These are phyloP conservation scores for Tachysurus vachellii DNA, from an alignment of 2,113 vertebrate genomes.

Conservation along the genomic window DNA sequence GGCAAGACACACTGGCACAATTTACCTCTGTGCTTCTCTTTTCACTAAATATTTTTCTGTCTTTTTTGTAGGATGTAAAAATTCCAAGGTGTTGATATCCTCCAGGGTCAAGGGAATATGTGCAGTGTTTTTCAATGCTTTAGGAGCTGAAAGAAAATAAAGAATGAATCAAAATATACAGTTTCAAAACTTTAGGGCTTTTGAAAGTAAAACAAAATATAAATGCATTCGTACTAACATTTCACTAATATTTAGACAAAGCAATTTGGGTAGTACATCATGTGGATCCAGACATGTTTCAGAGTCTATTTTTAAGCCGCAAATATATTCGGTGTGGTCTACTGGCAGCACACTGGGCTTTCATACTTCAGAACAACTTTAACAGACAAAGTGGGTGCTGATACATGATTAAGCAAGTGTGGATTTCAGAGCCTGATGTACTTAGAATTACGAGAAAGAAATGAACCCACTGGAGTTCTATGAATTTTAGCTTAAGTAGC, in stretches of 20 bases:
- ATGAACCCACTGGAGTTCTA: background rate
- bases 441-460: background rate
- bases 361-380: conserved; percentile 14
- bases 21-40: conserved; percentile 72
- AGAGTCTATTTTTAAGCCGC: conserved; percentile 13
- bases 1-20: conserved; percentile 66
- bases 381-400: conserved; percentile 13
- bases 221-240: conserved; percentile 17
- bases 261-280: conserved; percentile 10
- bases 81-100: conserved; percentile 58
- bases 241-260: conserved; percentile 23
- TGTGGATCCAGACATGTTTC: conserved; percentile 15
- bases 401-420: conserved; percentile 28
- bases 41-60: conserved; percentile 63
- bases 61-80: conserved; percentile 49
- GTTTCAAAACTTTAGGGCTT: conserved; percentile 23
- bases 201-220: conserved; percentile 26
- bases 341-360: conserved; percentile 7
- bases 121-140: conserved; percentile 4
- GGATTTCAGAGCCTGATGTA: conserved; percentile 3
- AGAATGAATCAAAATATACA: conserved; percentile 22
- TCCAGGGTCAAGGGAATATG: conserved; percentile 57
- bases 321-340: conserved; percentile 27
- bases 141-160: conserved; percentile 21
- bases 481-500: background rate